Conservation (phyloP, 2,888 invertebrate genomes). For the Hypomecis atomaria region DNA sequence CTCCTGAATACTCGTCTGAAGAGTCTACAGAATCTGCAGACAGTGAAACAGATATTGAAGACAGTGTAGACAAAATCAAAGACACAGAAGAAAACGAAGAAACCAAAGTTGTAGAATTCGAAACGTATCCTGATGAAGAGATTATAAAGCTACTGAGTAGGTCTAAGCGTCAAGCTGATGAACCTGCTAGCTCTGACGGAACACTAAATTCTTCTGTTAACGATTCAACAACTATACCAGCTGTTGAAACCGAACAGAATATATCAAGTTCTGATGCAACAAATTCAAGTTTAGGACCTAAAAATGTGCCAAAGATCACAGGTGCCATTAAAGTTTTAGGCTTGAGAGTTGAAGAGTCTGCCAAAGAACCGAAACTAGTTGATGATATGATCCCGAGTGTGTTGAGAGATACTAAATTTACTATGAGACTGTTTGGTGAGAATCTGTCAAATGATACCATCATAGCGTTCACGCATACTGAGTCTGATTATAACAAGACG, state of each 20-base stretch:
- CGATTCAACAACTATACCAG: not conserved
- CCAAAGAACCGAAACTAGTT: constrained; percentile 70
- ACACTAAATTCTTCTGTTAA: not conserved
- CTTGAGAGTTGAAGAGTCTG: constrained; percentile 69
- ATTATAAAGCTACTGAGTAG: constrained; percentile 17
- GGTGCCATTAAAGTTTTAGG: constrained; percentile 58
- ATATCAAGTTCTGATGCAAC: too few relatives aligned
- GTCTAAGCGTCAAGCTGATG: constrained; percentile 40
- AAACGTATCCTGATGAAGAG: constrained; percentile 16
- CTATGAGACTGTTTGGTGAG: constrained; percentile 68
- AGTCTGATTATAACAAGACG: constrained; percentile 50
- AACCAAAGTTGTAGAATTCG: constrained; percentile 1
- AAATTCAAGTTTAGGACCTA: constrained; percentile 13
- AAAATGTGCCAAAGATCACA: constrained; percentile 5
- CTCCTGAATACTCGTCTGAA: not conserved
- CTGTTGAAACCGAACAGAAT: not conserved
- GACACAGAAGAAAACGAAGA: not conserved
- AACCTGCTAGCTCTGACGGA: not conserved
- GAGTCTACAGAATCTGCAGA: not conserved
- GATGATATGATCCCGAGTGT: constrained; percentile 75
- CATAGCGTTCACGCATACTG: constrained; percentile 69
- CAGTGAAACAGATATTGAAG: not conserved
- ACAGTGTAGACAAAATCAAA: not conserved
- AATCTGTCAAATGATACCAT: constrained; percentile 62
- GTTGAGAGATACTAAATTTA: constrained; percentile 60